phyloP scores from a whole-genome alignment of 1,140 invertebrate genomes.

The Ooceraea biroi region DNA sequence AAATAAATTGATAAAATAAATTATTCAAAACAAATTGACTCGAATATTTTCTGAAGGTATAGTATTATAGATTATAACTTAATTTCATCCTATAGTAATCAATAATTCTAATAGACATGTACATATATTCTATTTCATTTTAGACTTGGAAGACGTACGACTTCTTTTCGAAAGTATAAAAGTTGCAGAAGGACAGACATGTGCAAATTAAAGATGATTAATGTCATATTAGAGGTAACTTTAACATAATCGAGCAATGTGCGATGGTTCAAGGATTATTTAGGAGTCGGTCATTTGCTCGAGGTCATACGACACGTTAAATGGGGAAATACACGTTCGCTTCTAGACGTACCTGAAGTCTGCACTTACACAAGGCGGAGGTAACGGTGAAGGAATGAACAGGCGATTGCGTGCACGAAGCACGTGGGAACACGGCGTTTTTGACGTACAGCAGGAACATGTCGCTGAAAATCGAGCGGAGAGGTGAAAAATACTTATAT shows the following conservation, averaged over 20 bases:
- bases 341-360: background rate
- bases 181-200: background rate
- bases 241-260: background rate
- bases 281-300: background rate
- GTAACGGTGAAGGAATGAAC: slow-evolving; percentile 31
- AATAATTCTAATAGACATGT: too few relatives aligned
- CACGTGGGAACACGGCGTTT: background rate
- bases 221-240: background rate
- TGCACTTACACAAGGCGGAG: background rate
- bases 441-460: background rate
- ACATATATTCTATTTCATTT: background rate
- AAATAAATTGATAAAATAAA: too few relatives aligned
- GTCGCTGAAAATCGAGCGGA: background rate
- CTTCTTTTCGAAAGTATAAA: background rate
- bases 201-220: background rate
- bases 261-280: slow-evolving; percentile 3
- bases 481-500: slow-evolving; percentile 2
- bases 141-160: background rate
- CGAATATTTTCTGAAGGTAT: too few relatives aligned
- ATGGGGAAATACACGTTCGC: slow-evolving; percentile 11
- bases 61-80: too few relatives aligned
- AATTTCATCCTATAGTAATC: too few relatives aligned
- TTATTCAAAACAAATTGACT: too few relatives aligned
- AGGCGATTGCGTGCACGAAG: background rate
- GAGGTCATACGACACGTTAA: slow-evolving; percentile 1